Conservation (phyloP, 1,140 invertebrate genomes). For the Linepithema humile region DNA sequence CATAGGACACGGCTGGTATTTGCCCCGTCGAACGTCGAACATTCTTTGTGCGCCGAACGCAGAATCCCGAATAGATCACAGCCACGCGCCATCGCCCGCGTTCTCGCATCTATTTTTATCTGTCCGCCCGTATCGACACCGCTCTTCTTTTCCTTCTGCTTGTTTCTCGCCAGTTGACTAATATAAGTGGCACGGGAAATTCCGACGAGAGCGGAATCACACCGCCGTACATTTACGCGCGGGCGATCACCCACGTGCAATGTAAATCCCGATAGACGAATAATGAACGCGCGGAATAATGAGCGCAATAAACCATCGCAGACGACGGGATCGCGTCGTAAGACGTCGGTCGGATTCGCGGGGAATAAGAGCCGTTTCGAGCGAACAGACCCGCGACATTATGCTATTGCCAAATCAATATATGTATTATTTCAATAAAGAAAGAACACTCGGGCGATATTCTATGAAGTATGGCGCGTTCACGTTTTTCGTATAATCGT, state of each 20-base stretch:
- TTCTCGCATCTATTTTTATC: constrained; percentile 65
- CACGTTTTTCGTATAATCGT: constrained; percentile 4
- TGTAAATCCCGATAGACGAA: constrained; percentile 13
- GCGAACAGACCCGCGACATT: neutral
- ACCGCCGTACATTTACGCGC: neutral
- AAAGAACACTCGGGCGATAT: neutral
- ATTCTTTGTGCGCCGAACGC: constrained; percentile 72
- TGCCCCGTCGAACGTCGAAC: constrained; percentile 75
- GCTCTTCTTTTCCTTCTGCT: constrained; percentile 43
- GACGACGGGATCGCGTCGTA: neutral
- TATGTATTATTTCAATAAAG: neutral
- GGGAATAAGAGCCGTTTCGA: neutral
- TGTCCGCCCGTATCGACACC: constrained; percentile 54
- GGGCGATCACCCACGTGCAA: neutral
- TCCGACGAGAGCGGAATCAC: constrained; percentile 46
- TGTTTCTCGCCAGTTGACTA: constrained; percentile 65
- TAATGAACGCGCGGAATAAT: constrained; percentile 2
- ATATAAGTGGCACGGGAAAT: constrained; percentile 60
- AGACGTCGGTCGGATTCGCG: neutral
- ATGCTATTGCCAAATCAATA: constrained; percentile 25
- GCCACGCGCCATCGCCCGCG: constrained; percentile 57
- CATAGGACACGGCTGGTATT: constrained; percentile 20
- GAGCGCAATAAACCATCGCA: constrained; percentile 15
- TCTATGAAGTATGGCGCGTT: neutral
- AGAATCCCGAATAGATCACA: constrained; percentile 76